Conservation (phyloP, 2,113 vertebrate species). For the Charina bottae region DNA sequence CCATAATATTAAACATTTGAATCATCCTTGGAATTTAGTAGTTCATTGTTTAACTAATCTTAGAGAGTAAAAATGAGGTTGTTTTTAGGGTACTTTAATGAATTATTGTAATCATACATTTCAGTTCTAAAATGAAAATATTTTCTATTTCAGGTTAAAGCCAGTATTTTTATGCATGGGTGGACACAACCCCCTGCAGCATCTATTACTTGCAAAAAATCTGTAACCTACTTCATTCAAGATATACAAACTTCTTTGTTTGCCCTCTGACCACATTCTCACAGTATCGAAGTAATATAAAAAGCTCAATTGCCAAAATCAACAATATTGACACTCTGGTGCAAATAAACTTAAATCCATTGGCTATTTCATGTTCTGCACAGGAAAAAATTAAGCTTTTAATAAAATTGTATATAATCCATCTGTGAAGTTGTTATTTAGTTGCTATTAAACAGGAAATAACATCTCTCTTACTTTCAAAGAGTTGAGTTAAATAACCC, state of each 20-base stretch:
- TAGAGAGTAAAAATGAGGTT: neutral
- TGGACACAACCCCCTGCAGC: neutral
- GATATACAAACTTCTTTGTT: neutral
- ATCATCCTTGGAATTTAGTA: slow-evolving; percentile 34
- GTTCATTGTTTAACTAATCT: slow-evolving; percentile 35
- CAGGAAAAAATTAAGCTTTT: neutral
- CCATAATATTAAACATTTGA: slow-evolving; percentile 44
- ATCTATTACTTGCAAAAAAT: neutral
- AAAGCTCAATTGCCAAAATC: neutral
- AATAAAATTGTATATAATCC: neutral
- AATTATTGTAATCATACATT: neutral
- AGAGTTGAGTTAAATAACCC: neutral
- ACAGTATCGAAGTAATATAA: neutral
- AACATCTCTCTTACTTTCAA: neutral
- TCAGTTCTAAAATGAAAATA: neutral
- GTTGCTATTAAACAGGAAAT: neutral
- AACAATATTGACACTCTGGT: neutral
- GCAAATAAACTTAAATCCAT: neutral
- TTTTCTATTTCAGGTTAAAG: neutral
- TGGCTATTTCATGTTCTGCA: neutral
- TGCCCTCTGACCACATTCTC: neutral
- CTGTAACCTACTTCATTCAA: neutral
- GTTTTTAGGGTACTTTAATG: slow-evolving; percentile 19
- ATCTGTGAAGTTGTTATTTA: neutral
- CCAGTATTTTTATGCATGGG: neutral